These are phyloP conservation scores for Sesamia nonagrioides DNA, from an alignment of 1,140 invertebrate species.

Conservation along the genomic window DNA sequence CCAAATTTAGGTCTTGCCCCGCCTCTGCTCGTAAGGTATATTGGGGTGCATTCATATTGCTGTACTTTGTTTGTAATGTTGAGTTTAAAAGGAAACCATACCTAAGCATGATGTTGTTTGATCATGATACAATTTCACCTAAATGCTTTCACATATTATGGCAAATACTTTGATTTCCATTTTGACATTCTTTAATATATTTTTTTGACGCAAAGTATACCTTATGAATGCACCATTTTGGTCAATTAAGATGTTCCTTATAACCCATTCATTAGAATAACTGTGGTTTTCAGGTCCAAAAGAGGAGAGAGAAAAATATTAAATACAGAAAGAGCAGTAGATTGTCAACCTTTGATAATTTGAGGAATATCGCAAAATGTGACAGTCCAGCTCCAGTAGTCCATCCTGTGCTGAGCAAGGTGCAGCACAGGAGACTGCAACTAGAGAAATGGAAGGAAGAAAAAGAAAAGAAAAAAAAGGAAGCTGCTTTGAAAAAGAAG, in stretches of 20 bases:
- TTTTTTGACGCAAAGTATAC: not conserved
- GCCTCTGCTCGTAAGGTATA: no score
- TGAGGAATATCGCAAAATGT: slow-evolving; percentile 66
- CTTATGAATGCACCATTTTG: slow-evolving; percentile 17
- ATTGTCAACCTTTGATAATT: slow-evolving; percentile 70
- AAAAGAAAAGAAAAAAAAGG: slow-evolving; percentile 74
- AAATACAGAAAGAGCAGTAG: slow-evolving; percentile 68
- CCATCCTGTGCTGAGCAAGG: slow-evolving; percentile 58
- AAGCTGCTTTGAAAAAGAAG: slow-evolving; percentile 70
- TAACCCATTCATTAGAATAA: slow-evolving; percentile 31
- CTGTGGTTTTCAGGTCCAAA: slow-evolving; percentile 70
- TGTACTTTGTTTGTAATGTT: slow-evolving; percentile 30
- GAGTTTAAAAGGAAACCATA: not conserved
- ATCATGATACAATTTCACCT: not conserved
- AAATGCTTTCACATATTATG: no score
- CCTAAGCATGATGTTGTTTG: not conserved
- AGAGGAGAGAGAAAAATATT: slow-evolving; percentile 67
- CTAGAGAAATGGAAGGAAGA: slow-evolving; percentile 80
- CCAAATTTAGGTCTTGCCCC: no score
- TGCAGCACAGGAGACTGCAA: slow-evolving; percentile 69
- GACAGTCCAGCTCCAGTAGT: slow-evolving; percentile 59
- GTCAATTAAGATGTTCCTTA: not conserved
- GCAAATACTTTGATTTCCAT: not conserved
- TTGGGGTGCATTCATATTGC: slow-evolving; percentile 25
- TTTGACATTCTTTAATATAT: not conserved